These are phyloP conservation scores for Troides aeacus DNA, from an alignment of 2,888 invertebrate genomes.

Conservation along the genomic window DNA sequence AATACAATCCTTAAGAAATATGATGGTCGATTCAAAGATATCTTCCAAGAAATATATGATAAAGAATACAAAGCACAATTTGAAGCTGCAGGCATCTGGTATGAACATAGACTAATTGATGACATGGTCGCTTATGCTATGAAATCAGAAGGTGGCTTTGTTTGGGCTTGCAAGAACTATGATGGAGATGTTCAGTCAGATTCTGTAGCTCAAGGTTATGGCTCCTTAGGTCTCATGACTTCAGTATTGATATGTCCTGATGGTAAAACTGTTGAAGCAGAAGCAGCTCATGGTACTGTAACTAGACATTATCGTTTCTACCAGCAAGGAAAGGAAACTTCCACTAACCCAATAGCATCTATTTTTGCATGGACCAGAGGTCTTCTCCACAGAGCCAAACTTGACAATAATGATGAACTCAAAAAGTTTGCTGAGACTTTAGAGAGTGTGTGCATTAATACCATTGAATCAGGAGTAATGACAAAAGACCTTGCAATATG, in stretches of 20 bases:
- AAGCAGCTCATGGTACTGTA: conserved; percentile 98
- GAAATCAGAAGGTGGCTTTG: conserved; percentile 99
- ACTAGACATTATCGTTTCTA: conserved; percentile 94
- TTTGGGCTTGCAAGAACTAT: conserved; percentile 99
- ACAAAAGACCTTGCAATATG: conserved; percentile 99
- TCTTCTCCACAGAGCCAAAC: conserved; percentile 94
- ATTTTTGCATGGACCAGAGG: conserved; percentile 99
- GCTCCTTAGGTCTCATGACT: conserved; percentile 98
- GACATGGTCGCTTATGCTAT: conserved; percentile 99
- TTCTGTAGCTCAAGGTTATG: conserved; percentile 97
- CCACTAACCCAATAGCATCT: conserved; percentile 99
- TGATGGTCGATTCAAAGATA: conserved; percentile 98
- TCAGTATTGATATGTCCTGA: conserved; percentile 98
- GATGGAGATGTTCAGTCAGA: conserved; percentile 99
- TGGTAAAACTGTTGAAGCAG: conserved; percentile 98
- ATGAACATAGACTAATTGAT: conserved; percentile 98
- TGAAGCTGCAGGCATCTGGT: conserved; percentile 95
- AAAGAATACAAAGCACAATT: conserved; percentile 90
- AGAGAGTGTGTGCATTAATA: conserved; percentile 94
- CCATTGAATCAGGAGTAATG: conserved; percentile 97
- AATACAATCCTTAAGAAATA: conserved; percentile 98
- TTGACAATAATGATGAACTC: conserved; percentile 90
- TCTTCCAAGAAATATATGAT: conserved; percentile 97
- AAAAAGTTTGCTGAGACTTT: conserved; percentile 90
- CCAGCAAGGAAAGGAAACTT: conserved; percentile 97